Evolutionary conservation across 2,797 vertebrate genomes (phyloP).

Genomic region (Lagodon rhomboides): DNA sequence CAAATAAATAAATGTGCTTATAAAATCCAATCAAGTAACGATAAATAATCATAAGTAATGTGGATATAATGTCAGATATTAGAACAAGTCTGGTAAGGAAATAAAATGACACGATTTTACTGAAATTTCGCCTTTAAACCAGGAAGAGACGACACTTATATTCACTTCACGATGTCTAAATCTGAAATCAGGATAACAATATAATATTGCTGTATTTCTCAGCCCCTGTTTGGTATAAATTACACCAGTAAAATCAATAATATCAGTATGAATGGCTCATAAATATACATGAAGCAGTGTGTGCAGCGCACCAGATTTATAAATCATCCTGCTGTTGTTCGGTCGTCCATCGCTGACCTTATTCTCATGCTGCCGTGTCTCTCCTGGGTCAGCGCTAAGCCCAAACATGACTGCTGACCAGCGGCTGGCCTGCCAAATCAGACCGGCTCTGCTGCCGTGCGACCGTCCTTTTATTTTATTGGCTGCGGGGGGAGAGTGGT

Average conservation of each 20-base stretch:
- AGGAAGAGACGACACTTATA: too few relatives aligned
- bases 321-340: slow-evolving; percentile 1
- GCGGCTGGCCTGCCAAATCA: slow-evolving; percentile 65
- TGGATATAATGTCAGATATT: too few relatives aligned
- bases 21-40: too few relatives aligned
- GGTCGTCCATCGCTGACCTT: slow-evolving; percentile 56
- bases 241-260: neutral
- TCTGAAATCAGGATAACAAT: too few relatives aligned
- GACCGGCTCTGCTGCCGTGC: slow-evolving; percentile 45
- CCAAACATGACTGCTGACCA: slow-evolving; percentile 66
- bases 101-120: too few relatives aligned
- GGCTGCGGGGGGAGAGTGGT: slow-evolving; percentile 33
- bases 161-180: too few relatives aligned
- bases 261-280: neutral
- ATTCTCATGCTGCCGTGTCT: slow-evolving; percentile 51
- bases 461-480: slow-evolving; percentile 62
- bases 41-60: too few relatives aligned
- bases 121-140: too few relatives aligned
- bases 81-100: too few relatives aligned
- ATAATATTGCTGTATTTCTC: too few relatives aligned
- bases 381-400: slow-evolving; percentile 60
- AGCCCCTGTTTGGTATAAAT: neutral
- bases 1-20: too few relatives aligned
- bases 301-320: neutral
- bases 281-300: neutral